Percentiles rank a stretch among this genome's conserved stretches.
phyloP scores from a whole-genome alignment of 2,888 invertebrate species.

The Deroplatys truncata region DNA sequence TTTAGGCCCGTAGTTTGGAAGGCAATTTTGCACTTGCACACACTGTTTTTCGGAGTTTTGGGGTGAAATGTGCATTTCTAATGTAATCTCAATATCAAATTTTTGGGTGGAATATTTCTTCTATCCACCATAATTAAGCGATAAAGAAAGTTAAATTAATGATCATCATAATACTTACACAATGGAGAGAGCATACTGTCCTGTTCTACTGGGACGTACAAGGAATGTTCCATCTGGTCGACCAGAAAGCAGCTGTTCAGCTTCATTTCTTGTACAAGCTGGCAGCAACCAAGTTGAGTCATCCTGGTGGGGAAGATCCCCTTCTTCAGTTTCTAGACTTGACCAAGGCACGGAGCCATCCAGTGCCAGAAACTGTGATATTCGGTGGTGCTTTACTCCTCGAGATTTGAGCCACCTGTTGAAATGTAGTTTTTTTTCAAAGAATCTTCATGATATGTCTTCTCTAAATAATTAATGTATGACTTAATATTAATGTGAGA shows the following conservation, averaged over 20 bases:
- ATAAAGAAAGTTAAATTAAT: too few species aligned
- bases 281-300: background rate
- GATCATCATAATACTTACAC: background rate
- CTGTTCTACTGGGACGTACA: conserved; percentile 3
- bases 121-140: too few species aligned
- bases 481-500: background rate
- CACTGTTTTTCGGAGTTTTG: too few species aligned
- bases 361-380: background rate
- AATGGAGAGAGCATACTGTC: conserved; percentile 3
- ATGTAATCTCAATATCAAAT: too few species aligned
- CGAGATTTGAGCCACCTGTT: background rate
- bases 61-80: too few species aligned
- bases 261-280: background rate
- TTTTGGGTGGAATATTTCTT: too few species aligned
- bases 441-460: too few species aligned
- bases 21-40: too few species aligned
- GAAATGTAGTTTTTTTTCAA: background rate
- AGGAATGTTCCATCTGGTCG: conserved; percentile 8
- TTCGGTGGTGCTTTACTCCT: background rate
- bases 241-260: background rate
- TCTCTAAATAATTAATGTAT: too few species aligned
- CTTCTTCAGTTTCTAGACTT: background rate
- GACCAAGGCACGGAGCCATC: background rate
- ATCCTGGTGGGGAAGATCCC: background rate
- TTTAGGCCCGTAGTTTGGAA: too few species aligned